Conservation (phyloP, 1,140 invertebrate species). For the Apis cerana region DNA sequence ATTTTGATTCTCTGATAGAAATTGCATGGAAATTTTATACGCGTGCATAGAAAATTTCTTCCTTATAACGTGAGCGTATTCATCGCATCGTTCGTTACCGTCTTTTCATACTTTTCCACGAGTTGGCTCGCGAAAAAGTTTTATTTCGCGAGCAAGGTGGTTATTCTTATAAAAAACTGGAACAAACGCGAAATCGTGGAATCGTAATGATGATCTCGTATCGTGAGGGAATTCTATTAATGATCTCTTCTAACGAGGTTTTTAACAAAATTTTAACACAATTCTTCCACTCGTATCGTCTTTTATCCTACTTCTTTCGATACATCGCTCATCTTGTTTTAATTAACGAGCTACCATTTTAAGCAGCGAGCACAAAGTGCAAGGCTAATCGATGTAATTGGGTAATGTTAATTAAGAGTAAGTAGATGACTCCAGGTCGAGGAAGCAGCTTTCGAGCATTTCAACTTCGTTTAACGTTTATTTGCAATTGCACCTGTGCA, state of each 20-base stretch:
- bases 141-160: background rate
- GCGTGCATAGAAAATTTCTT: conserved; percentile 23
- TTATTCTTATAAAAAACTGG: conserved; percentile 4
- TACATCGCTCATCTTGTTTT: background rate
- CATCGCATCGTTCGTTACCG: conserved; percentile 37
- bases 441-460: background rate
- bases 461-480: background rate
- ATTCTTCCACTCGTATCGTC: too few species aligned
- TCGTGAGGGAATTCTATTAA: background rate
- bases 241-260: too few species aligned
- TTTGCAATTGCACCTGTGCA: background rate
- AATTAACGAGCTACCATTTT: background rate
- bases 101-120: conserved; percentile 31
- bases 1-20: background rate
- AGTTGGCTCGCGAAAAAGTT: background rate
- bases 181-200: background rate
- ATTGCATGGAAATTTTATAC: background rate
- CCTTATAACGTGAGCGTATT: conserved; percentile 23
- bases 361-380: background rate
- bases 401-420: conserved; percentile 9
- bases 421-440: background rate
- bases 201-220: conserved; percentile 15
- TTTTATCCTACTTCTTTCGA: too few species aligned
- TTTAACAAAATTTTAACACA: too few species aligned
- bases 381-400: background rate